Conservation (phyloP, 1,140 invertebrate genomes). For the Pinna nobilis region DNA sequence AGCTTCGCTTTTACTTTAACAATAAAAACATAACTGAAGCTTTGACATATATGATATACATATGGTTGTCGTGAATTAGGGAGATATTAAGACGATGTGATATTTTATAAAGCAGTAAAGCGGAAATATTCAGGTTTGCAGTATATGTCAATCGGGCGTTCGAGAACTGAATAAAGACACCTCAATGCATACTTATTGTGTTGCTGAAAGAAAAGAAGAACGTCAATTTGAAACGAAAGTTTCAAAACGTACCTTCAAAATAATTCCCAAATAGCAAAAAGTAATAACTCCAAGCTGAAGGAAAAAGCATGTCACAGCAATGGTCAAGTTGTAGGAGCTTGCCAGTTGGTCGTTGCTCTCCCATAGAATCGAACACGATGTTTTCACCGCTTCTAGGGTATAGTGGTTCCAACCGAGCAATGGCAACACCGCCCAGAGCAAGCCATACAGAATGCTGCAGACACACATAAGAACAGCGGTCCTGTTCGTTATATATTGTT, state of each 20-base stretch:
- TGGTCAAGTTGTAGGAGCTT: conserved; percentile 50
- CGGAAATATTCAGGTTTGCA: no score
- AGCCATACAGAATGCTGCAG: conserved; percentile 39
- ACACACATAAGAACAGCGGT: conserved; percentile 22
- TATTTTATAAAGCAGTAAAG: no score
- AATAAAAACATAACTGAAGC: no score
- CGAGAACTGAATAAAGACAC: no score
- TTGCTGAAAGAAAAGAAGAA: no score
- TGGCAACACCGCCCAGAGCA: conserved; percentile 52
- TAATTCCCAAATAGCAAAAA: conserved; percentile 52
- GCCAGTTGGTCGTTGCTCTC: conserved; percentile 37
- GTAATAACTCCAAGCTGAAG: conserved; percentile 49
- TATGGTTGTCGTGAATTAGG: no score
- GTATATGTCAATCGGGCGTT: no score
- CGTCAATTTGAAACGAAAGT: no score
- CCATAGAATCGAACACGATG: conserved; percentile 56
- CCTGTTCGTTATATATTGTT: conserved; percentile 43
- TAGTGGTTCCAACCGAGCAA: conserved; percentile 60
- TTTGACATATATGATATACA: no score
- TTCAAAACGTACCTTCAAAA: conserved; percentile 60
- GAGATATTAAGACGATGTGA: no score
- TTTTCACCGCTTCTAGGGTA: conserved; percentile 48
- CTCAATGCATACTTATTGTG: no score
- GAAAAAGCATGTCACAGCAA: conserved; percentile 53
- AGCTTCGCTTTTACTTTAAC: no score